Evolutionary conservation across 2,797 vertebrate genomes (phyloP).

Genomic region (Sebastes iracundus): DNA sequence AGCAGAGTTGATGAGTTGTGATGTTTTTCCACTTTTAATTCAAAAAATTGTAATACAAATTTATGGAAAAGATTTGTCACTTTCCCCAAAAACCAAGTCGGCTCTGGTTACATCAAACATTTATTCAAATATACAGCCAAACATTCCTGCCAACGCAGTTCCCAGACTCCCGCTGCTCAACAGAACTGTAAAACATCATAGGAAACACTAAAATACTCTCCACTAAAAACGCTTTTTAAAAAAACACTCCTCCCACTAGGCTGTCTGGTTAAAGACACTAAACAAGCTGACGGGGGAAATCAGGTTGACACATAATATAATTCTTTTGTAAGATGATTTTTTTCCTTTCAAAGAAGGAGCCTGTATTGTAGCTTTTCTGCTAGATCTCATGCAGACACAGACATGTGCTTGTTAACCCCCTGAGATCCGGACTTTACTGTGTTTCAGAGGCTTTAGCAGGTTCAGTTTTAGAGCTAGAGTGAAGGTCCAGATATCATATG

Average conservation of each 20-base stretch:
- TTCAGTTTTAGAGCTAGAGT: too few relatives aligned
- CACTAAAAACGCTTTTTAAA: neutral
- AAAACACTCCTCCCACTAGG: neutral
- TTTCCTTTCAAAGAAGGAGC: neutral
- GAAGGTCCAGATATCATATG: too few relatives aligned
- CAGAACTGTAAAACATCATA: constrained; percentile 31
- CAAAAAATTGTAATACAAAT: neutral
- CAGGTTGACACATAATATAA: neutral
- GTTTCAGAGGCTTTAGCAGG: too few relatives aligned
- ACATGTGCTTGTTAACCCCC: neutral
- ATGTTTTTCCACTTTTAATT: neutral
- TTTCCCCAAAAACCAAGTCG: neutral
- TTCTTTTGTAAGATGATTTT: neutral
- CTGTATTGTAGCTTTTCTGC: neutral
- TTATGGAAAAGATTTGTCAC: neutral
- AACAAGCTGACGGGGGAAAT: neutral
- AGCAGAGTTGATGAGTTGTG: neutral
- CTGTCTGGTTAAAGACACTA: neutral
- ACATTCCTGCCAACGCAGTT: constrained; percentile 31
- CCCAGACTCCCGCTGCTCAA: constrained; percentile 21
- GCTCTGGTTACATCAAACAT: neutral
- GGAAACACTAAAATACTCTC: constrained; percentile 25
- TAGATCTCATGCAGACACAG: neutral
- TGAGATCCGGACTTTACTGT: too few relatives aligned
- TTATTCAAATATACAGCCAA: constrained; percentile 1